Conservation (phyloP, 2,797 vertebrate genomes). For the Melanitta fusca region DNA sequence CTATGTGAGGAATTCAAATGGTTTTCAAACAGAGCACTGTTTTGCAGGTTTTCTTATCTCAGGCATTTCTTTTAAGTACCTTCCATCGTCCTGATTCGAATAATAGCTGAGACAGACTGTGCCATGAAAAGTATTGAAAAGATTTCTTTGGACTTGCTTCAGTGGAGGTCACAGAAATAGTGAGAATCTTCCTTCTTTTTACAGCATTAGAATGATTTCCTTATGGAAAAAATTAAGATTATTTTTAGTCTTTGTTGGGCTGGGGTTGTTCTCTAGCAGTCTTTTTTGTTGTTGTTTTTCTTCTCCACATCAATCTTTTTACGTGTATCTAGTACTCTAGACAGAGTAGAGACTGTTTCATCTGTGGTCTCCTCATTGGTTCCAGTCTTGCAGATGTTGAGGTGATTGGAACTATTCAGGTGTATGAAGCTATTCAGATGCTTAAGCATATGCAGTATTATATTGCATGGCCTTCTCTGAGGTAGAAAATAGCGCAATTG, state of each 20-base stretch:
- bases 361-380: background rate
- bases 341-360: background rate
- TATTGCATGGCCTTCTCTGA: background rate
- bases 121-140: background rate
- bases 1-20: conserved; percentile 24
- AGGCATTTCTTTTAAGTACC: background rate
- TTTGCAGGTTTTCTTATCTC: conserved; percentile 13
- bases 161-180: background rate
- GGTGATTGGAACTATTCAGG: background rate
- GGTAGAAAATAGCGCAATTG: background rate
- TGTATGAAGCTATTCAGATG: background rate
- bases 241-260: background rate
- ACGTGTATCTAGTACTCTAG: background rate
- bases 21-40: background rate
- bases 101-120: background rate
- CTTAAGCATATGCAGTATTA: background rate
- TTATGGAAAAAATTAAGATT: background rate
- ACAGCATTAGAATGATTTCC: background rate
- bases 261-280: background rate
- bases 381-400: background rate
- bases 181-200: background rate
- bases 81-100: background rate
- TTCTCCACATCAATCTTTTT: background rate
- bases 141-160: background rate
- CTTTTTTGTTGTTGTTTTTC: background rate